Evolutionary conservation across 2,113 vertebrate species (phyloP), one percentile per base, ranked within the genome.

Genomic region (Epinephelus moara): DNA sequence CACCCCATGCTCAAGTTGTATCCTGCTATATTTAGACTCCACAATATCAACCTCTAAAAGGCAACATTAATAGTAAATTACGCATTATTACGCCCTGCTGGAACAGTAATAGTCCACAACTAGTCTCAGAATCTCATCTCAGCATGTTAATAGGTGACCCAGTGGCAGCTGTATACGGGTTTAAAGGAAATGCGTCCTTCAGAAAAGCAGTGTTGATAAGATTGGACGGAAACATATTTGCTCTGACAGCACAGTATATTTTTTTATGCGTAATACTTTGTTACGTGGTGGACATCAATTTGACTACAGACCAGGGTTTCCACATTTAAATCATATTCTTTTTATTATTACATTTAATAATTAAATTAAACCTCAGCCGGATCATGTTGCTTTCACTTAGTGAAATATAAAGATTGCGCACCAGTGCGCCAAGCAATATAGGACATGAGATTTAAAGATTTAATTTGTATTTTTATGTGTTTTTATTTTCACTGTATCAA

Each of bases 131-230:
- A 47, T 71, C 57, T 78, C 37, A 78, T 70, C 69, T 80, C 59
- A 75, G 66, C 27, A 68, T 71, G 70, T 70, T 70, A 30, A 75
- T 80, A 64, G 1, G 57, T 78, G 70, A 80, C 52, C 42, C 45
- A 71, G 70, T 78, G 50, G 42, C 45, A 73, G 62, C 59, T 68
- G 37, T 33, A 23, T 59, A 53, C 68, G 21, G 66, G 27, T 82
- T 78, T 82, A 50, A 86, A 80, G 70, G 57, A 77, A 80, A 81
- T 73, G 50, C 47, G 77, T 63, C 64, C 55, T 82, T 67, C 3
- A 15, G 7, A 71, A 62, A 66, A 75, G 50, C 1, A 83, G 37
- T 50, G 37, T 68, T 71, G 63, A 70, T 79, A 47, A 81, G 74
- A 80, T 4, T 63, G 19, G 23, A 56, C 18, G 3, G 14, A 68